These are phyloP conservation scores for Crocodylus rhombifer DNA, from an alignment of 2,797 vertebrate species.

Conservation along the genomic window DNA sequence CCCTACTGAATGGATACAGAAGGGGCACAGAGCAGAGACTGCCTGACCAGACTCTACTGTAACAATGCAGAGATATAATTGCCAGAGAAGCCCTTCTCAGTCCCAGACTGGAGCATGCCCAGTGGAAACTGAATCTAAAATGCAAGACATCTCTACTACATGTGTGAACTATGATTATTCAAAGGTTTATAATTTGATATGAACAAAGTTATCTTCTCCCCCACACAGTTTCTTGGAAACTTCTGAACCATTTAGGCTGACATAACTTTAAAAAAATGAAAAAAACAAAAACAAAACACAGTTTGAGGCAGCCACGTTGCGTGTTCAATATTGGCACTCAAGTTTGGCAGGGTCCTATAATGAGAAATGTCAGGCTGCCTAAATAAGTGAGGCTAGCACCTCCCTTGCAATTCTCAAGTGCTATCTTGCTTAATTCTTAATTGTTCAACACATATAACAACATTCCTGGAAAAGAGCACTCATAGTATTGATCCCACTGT, in stretches of 20 bases:
- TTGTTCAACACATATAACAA: not conserved
- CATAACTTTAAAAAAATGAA: not conserved
- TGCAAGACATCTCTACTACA: not conserved
- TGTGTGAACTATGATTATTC: not conserved
- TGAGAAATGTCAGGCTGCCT: not conserved
- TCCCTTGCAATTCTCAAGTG: not conserved
- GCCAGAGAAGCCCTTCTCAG: not conserved
- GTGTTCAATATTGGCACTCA: not conserved
- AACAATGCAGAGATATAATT: not conserved
- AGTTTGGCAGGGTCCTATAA: not conserved
- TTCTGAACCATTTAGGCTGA: not conserved
- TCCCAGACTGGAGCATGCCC: rapidly evolving
- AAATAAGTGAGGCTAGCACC: not conserved
- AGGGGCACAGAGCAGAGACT: not conserved
- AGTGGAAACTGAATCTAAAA: not conserved
- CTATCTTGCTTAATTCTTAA: not conserved
- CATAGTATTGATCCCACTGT: not conserved
- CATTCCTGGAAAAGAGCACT: not conserved
- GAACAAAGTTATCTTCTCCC: not conserved
- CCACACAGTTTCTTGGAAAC: not conserved
- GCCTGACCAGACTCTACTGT: not conserved
- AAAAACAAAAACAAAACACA: not conserved
- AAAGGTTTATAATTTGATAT: not conserved
- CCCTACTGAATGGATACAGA: not conserved
- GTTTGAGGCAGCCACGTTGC: not conserved